Evolutionary conservation across 35 echinoderm and acorn worm species (phyloP).

Genomic region (Amphiura filiformis): DNA sequence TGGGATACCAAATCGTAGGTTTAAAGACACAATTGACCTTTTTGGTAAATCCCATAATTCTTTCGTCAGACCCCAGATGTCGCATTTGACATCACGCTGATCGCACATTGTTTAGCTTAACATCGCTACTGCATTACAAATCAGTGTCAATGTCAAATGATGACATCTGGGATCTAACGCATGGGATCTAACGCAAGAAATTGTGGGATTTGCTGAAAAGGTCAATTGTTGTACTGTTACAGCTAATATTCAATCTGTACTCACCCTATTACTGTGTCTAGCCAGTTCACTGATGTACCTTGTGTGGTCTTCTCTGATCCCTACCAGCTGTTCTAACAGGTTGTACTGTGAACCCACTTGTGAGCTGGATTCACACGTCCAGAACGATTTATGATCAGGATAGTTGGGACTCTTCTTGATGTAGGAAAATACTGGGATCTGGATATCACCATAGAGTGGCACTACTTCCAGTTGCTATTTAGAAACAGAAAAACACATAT

Average conservation of each 20-base stretch:
- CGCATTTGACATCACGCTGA: too few relatives aligned
- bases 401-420: conserved; percentile 98
- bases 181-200: too few relatives aligned
- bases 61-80: too few relatives aligned
- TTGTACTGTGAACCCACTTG: conserved; percentile 71
- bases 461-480: conserved; percentile 93
- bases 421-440: conserved; percentile 96
- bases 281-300: conserved; percentile 96
- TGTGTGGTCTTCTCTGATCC: conserved; percentile 81
- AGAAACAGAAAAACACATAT: conserved; percentile 18
- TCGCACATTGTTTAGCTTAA: too few relatives aligned
- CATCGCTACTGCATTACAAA: too few relatives aligned
- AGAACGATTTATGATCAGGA: conserved; percentile 65
- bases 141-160: too few relatives aligned
- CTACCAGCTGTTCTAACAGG: conserved; percentile 69
- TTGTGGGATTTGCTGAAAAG: too few relatives aligned
- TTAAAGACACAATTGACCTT: too few relatives aligned
- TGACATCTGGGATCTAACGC: too few relatives aligned
- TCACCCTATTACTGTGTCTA: conserved; percentile 96
- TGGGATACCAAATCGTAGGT: too few relatives aligned
- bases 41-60: too few relatives aligned
- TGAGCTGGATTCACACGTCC: conserved; percentile 55
- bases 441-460: conserved; percentile 95
- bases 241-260: too few relatives aligned
- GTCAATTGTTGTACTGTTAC: conserved; percentile 90